A percentile compares a stretch with the other conserved stretches of the same genome.
Evolutionary conservation across 53 echinoderm and acorn worm species (phyloP).

Genomic region (Arbacia lixula): DNA sequence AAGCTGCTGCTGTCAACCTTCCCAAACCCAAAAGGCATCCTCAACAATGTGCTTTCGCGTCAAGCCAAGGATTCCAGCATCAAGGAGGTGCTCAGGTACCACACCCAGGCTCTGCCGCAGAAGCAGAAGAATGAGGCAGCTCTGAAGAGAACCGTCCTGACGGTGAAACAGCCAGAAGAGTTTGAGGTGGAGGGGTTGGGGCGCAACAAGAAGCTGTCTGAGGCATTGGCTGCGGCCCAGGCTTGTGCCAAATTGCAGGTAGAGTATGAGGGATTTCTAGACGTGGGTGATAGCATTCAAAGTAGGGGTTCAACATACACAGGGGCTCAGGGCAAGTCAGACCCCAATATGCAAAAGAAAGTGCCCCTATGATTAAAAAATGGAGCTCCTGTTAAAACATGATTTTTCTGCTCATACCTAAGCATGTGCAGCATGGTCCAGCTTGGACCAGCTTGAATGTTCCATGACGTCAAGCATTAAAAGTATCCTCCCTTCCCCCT

Average conservation of each 20-base stretch:
- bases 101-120: background rate
- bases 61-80: background rate
- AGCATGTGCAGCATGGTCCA: too few relatives aligned
- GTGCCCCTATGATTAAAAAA: too few relatives aligned
- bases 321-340: too few relatives aligned
- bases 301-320: too few relatives aligned
- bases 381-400: too few relatives aligned
- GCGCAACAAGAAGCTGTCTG: constrained; percentile 67
- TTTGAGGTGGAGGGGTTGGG: constrained; percentile 72
- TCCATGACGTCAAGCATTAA: too few relatives aligned
- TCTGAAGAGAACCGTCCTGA: constrained; percentile 52
- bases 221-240: constrained; percentile 83
- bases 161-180: constrained; percentile 72
- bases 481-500: too few relatives aligned
- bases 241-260: constrained; percentile 85
- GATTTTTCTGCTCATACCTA: too few relatives aligned
- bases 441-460: too few relatives aligned
- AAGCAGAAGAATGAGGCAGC: background rate
- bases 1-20: constrained; percentile 4
- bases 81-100: background rate
- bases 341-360: too few relatives aligned
- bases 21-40: constrained; percentile 36
- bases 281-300: too few relatives aligned
- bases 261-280: too few relatives aligned
- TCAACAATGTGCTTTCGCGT: constrained; percentile 13